Conservation (phyloP, 2,888 invertebrate genomes). For the Oscheius sp. region DNA sequence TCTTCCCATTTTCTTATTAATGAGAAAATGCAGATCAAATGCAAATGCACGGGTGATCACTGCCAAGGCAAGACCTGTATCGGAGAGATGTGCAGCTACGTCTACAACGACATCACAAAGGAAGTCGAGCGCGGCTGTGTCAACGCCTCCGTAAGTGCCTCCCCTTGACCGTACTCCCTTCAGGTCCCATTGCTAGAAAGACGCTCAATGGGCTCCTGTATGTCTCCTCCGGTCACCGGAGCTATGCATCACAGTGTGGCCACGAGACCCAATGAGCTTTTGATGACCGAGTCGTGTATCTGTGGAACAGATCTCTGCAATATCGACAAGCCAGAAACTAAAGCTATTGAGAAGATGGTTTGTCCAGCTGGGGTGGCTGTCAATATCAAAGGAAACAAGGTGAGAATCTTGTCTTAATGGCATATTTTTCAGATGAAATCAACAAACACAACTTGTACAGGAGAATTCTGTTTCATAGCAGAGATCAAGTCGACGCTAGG, state of each 20-base stretch:
- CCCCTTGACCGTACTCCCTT: not conserved
- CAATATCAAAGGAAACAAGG: slow-evolving; percentile 54
- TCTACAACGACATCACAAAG: slow-evolving; percentile 60
- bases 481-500: slow-evolving; percentile 57
- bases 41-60: slow-evolving; percentile 64
- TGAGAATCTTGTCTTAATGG: not conserved
- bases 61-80: slow-evolving; percentile 59
- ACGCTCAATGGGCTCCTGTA: slow-evolving; percentile 65
- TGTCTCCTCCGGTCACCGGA: slow-evolving; percentile 67
- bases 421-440: slow-evolving; percentile 40
- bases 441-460: slow-evolving; percentile 43
- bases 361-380: slow-evolving; percentile 58
- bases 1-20: not conserved
- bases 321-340: slow-evolving; percentile 55
- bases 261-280: slow-evolving; percentile 57
- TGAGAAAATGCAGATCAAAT: slow-evolving; percentile 41
- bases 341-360: slow-evolving; percentile 54
- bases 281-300: slow-evolving; percentile 64
- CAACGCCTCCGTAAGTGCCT: slow-evolving; percentile 56
- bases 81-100: slow-evolving; percentile 67
- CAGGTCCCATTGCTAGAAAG: slow-evolving; percentile 62
- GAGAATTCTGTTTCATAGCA: slow-evolving; percentile 61
- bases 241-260: slow-evolving; percentile 68
- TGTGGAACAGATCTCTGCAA: slow-evolving; percentile 66
- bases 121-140: slow-evolving; percentile 66